A percentile compares a stretch with the other conserved stretches of the same genome.
These are phyloP conservation scores for Palythoa grandis DNA, from an alignment of 92 coral and sea anemone genomes.

Conservation along the genomic window DNA sequence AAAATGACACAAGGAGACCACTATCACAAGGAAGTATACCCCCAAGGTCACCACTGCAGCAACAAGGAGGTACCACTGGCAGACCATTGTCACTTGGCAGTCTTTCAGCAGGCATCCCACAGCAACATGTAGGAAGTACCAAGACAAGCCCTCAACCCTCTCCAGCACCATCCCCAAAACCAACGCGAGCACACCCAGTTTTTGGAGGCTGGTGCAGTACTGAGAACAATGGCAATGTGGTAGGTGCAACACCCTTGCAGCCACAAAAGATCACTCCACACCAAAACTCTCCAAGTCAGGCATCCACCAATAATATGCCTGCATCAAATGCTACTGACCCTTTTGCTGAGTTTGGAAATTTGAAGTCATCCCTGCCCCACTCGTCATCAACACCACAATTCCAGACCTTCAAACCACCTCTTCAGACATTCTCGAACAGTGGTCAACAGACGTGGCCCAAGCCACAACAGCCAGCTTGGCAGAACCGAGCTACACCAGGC, in stretches of 20 bases:
- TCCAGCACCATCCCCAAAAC: conserved; percentile 35
- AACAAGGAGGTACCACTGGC: conserved; percentile 25
- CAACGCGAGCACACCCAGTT: conserved; percentile 44
- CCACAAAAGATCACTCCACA: conserved; percentile 50
- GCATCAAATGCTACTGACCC: conserved; percentile 69
- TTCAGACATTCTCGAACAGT: conserved; percentile 31
- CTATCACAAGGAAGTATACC: conserved; percentile 8
- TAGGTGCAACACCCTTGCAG: conserved; percentile 60
- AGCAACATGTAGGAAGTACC: neutral
- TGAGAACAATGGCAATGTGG: conserved; percentile 9
- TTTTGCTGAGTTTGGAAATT: conserved; percentile 91
- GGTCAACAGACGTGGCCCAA: conserved; percentile 67
- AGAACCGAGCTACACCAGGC: conserved; percentile 48
- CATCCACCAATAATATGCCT: conserved; percentile 27
- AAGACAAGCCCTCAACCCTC: conserved; percentile 42
- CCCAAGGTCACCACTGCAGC: conserved; percentile 1
- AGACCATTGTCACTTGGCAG: conserved; percentile 40
- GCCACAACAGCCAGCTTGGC: conserved; percentile 71
- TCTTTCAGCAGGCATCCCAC: conserved; percentile 31
- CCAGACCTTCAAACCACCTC: conserved; percentile 47
- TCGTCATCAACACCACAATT: conserved; percentile 64
- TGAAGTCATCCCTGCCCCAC: conserved; percentile 59
- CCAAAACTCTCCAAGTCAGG: conserved; percentile 54
- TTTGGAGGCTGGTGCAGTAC: conserved; percentile 79
- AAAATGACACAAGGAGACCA: conserved; percentile 20